Evolutionary conservation across 2,797 vertebrate species (phyloP).

Genomic region (Pogoniulus pusillus): DNA sequence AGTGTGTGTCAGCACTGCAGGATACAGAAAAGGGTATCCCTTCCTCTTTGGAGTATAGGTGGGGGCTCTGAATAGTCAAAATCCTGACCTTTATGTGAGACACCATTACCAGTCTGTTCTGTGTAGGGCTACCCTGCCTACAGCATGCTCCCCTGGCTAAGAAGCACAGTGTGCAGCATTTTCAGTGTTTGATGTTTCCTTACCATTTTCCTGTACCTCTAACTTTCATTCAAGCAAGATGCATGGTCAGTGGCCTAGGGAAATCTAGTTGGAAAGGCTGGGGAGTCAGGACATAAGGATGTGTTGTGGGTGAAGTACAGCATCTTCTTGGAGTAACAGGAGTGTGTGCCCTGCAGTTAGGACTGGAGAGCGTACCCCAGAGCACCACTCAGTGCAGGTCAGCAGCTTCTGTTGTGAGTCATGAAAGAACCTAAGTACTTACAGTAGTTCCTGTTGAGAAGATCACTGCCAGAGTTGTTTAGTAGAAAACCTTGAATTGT

Average conservation of each 20-base stretch:
- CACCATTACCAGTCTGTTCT: neutral
- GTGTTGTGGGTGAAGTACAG: neutral
- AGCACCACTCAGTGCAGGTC: neutral
- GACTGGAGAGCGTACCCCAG: neutral
- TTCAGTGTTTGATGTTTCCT: neutral
- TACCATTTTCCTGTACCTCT: neutral
- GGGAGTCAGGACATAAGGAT: neutral
- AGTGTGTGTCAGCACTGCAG: neutral
- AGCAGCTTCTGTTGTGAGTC: neutral
- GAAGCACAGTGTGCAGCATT: neutral
- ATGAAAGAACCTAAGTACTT: neutral
- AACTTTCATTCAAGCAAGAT: neutral
- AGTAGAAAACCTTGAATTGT: neutral
- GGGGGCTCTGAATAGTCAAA: neutral
- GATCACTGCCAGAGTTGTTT: neutral
- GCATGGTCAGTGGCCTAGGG: neutral
- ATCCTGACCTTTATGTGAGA: neutral
- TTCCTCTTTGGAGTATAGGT: neutral
- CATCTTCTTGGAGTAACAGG: neutral
- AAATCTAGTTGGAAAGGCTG: neutral
- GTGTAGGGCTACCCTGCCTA: neutral
- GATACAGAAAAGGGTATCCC: neutral
- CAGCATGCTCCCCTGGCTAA: neutral
- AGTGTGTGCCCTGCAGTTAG: neutral
- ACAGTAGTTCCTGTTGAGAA: neutral